Percentiles rank a stretch among this genome's conserved stretches.
Evolutionary conservation across 2,888 invertebrate genomes (phyloP).

Genomic region (Caradrina kadenii): DNA sequence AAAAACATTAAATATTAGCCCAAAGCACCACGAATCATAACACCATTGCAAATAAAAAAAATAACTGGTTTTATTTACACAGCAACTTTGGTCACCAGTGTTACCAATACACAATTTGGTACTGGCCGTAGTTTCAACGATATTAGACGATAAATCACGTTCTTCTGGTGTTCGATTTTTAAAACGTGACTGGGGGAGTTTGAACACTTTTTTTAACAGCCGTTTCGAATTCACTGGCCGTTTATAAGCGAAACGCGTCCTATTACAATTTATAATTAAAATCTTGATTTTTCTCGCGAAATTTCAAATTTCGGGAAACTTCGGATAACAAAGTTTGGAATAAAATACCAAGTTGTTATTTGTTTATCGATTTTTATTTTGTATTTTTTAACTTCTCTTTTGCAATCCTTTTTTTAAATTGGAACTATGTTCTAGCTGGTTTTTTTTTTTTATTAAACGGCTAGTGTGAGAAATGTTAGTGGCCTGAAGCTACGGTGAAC

Average conservation of each 20-base stretch:
- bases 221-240: slow-evolving; percentile 38
- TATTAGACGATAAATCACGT: slow-evolving; percentile 57
- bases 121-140: slow-evolving; percentile 48
- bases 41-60: background rate
- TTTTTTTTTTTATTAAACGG: background rate
- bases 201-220: slow-evolving; percentile 11
- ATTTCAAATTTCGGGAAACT: slow-evolving; percentile 14
- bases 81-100: slow-evolving; percentile 30
- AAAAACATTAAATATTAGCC: too few relatives aligned
- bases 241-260: slow-evolving; percentile 26
- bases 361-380: background rate
- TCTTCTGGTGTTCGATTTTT: slow-evolving; percentile 50
- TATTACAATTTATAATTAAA: slow-evolving; percentile 42
- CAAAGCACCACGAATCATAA: background rate
- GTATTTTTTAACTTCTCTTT: background rate
- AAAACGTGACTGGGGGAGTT: slow-evolving; percentile 30
- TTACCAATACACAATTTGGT: slow-evolving; percentile 36
- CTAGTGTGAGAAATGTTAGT: slow-evolving; percentile 1
- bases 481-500: background rate
- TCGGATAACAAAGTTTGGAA: background rate
- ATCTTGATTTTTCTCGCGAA: slow-evolving; percentile 9
- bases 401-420: background rate
- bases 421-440: background rate
- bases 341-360: background rate
- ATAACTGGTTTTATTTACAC: slow-evolving; percentile 21